phyloP scores from a whole-genome alignment of 2,797 vertebrate species.

The Glossophaga mutica region DNA sequence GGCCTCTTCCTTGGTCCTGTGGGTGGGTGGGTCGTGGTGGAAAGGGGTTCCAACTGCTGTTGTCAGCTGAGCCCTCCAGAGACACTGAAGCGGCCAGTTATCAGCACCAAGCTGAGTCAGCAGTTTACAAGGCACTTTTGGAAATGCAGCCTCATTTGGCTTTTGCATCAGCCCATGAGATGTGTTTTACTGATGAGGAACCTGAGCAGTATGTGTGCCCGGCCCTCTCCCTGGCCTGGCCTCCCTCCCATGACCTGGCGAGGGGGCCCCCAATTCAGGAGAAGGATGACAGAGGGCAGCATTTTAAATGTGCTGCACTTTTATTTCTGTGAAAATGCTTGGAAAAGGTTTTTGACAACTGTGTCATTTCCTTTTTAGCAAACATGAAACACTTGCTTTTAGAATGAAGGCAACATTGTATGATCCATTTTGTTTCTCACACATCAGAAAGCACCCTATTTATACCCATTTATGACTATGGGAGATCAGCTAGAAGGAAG shows the following conservation, averaged over 20 bases:
- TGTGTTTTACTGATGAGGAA: not conserved
- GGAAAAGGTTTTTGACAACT: not conserved
- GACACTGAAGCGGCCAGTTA: not conserved
- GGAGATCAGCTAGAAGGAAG: not conserved
- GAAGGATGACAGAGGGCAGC: not conserved
- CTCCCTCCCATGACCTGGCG: not conserved
- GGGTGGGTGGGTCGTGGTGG: no score
- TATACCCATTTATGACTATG: no score
- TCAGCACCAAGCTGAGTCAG: accelerated
- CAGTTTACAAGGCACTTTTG: not conserved
- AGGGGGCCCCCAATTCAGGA: not conserved
- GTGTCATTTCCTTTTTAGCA: not conserved
- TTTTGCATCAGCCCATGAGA: not conserved
- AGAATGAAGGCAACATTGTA: not conserved
- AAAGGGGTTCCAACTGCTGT: no score
- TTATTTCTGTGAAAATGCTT: not conserved
- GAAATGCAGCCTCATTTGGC: not conserved
- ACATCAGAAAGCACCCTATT: not conserved
- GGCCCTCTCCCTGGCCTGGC: not conserved
- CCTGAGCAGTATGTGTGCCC: not conserved
- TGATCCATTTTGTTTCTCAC: not conserved
- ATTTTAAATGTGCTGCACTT: not conserved
- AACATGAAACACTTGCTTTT: not conserved
- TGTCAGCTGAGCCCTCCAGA: not conserved
- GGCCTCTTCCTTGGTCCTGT: no score